Conservation (phyloP, 2,797 vertebrate genomes). For the Manis pentadactyla region DNA sequence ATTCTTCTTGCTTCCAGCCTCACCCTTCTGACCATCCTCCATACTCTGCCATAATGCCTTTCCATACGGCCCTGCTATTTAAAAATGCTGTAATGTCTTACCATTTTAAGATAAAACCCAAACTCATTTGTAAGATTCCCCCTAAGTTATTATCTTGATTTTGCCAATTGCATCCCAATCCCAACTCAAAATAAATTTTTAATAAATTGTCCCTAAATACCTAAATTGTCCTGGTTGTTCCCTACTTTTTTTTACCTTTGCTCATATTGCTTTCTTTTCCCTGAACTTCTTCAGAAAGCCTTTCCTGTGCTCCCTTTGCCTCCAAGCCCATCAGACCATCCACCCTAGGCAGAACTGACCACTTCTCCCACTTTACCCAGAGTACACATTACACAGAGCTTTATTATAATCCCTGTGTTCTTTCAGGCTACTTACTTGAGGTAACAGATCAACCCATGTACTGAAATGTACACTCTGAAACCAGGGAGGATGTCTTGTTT, state of each 20-base stretch:
- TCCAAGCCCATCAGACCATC: neutral
- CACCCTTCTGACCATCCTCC: neutral
- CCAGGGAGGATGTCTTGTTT: neutral
- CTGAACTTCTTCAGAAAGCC: neutral
- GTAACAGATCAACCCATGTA: neutral
- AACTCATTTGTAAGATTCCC: neutral
- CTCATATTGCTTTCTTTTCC: neutral
- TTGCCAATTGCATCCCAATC: neutral
- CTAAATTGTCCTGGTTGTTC: neutral
- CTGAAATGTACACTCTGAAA: neutral
- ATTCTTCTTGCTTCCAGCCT: neutral
- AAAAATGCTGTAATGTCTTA: neutral
- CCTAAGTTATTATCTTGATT: too few relatives aligned
- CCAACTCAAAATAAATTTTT: neutral
- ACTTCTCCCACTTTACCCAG: neutral
- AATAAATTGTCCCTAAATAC: neutral
- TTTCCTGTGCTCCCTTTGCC: neutral
- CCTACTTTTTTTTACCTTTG: neutral
- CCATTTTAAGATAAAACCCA: constrained; percentile 1
- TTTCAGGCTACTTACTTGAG: neutral
- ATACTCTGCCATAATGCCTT: neutral
- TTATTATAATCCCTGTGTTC: neutral
- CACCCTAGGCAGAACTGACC: neutral
- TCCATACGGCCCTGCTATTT: neutral
- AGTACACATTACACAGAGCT: neutral